Evolutionary conservation across 2,888 invertebrate genomes (phyloP), one percentile per base, ranked within the genome.

Genomic region (Hemistola chrysoprasaria): DNA sequence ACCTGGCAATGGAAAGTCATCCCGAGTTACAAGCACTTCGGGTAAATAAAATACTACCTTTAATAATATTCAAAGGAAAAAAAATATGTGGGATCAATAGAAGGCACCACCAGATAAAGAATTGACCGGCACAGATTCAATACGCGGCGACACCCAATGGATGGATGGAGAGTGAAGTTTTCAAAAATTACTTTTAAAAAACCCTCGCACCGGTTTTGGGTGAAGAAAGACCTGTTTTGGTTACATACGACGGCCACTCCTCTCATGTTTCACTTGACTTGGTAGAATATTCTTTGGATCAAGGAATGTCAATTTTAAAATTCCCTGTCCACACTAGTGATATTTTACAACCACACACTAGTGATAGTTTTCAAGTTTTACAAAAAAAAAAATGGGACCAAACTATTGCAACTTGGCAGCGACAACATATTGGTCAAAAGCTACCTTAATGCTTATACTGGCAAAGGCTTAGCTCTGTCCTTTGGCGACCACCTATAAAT

Each of bases 321-420:
- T 24, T 40, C 10, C 40, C 33, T 22, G 40, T 33, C 6, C 32
- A 33, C 10, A 40, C 33, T 3, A 40, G 33, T 16, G 40, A 40
- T 20, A 16, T 33, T 11, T 7, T 40, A 9, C 40, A 40, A 24
- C 40, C 40, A 20, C 32, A 31, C 20, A 37, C 32, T 27, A n/a
- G 32, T 46, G 8, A 40, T 40, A 6, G 40, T 46, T 10, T 46
- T 40, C 34, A 46, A 46, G 11, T 30, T 26, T 36, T 46, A 20
- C 21, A 46, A 46, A 37, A 36, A 46, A n/a, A n/a, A 25, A 46
- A 46, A 40, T 46, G 40, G 40, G 46, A 46, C 37, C 37, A 41
- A 46, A 45, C 37, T 37, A 8, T 40, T 27, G 40, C 40, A n/a
- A 40, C 40, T 24, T 46, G 36, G 40, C 45, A 46, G 33, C 33